These are phyloP conservation scores for Acanthiza pusilla DNA, from an alignment of 2,797 vertebrate species.

Conservation along the genomic window DNA sequence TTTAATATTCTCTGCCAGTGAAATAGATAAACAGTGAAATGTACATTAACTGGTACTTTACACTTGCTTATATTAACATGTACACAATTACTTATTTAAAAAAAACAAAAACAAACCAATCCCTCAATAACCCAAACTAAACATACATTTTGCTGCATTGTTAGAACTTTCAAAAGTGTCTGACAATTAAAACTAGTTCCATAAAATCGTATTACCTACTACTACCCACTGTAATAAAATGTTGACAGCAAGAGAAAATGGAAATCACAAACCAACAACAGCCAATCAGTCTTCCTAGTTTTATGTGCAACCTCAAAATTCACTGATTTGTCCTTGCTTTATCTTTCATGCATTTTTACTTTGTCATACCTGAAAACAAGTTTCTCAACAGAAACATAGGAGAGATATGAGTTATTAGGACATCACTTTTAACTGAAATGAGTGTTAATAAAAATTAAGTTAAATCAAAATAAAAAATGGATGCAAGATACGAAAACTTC, in stretches of 20 bases:
- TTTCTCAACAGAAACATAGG: neutral
- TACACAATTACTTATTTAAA: neutral
- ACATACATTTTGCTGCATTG: neutral
- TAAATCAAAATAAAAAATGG: neutral
- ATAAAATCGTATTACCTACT: neutral
- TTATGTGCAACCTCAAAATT: neutral
- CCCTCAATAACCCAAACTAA: accelerated
- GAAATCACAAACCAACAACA: neutral
- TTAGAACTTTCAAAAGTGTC: neutral
- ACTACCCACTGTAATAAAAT: neutral
- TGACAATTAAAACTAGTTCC: neutral
- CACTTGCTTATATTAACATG: neutral
- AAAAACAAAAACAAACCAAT: neutral
- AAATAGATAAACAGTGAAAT: neutral
- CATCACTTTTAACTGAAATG: neutral
- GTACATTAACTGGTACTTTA: neutral
- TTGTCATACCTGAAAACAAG: neutral
- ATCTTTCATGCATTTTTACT: neutral
- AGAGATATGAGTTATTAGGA: neutral
- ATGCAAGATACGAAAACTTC: neutral
- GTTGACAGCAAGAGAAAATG: neutral
- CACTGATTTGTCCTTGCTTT: neutral
- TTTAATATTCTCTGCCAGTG: neutral
- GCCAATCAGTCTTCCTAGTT: neutral
- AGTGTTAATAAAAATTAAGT: neutral